Evolutionary conservation across 2,113 vertebrate species (phyloP).

Genomic region (Crotalus viridis): DNA sequence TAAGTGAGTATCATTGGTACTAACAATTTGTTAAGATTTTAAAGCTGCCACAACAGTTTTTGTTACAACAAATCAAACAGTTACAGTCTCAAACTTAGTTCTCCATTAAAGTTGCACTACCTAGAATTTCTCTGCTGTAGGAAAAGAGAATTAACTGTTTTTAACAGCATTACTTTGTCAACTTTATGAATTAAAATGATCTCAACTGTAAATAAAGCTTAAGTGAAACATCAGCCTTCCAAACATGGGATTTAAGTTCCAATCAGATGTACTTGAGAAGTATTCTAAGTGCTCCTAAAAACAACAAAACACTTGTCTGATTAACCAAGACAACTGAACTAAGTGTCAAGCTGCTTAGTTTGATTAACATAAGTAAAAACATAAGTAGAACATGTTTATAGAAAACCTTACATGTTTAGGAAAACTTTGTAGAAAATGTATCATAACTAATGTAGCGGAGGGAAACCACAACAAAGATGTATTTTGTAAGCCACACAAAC

Average conservation of each 20-base stretch:
- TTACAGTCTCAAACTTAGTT: background rate
- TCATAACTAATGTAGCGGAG: background rate
- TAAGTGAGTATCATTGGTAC: background rate
- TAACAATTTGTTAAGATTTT: background rate
- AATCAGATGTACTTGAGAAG: background rate
- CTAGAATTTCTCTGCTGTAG: constrained; percentile 8
- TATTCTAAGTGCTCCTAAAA: background rate
- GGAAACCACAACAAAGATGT: background rate
- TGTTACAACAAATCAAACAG: background rate
- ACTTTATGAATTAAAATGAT: constrained; percentile 27
- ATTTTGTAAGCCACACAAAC: background rate
- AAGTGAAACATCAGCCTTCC: background rate
- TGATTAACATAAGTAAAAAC: background rate
- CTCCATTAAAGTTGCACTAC: constrained; percentile 26
- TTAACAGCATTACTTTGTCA: background rate
- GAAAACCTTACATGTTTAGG: background rate
- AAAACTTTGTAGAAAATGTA: background rate
- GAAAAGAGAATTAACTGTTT: constrained; percentile 15
- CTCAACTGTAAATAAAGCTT: constrained; percentile 31
- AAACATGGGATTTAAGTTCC: constrained; percentile 4
- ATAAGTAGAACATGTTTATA: constrained; percentile 3
- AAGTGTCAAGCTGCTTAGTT: background rate
- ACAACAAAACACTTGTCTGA: fast-evolving
- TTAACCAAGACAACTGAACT: constrained; percentile 3
- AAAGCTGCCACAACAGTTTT: background rate